phyloP scores from a whole-genome alignment of 2,113 vertebrate genomes.

The Phocoena phocoena region DNA sequence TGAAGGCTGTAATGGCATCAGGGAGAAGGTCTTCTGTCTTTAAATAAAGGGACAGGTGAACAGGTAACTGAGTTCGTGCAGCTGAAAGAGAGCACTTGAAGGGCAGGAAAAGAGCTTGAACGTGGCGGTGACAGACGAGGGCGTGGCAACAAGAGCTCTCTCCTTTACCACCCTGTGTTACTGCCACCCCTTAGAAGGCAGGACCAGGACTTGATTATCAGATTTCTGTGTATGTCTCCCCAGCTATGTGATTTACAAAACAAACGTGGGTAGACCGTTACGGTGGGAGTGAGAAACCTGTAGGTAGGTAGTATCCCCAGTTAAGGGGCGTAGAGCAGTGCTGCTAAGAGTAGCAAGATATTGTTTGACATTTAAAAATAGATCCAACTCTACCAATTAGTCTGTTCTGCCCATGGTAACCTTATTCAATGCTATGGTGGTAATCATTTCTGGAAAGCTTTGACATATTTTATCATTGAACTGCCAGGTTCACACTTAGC shows the following conservation, averaged over 20 bases:
- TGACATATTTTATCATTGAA: conserved; percentile 84
- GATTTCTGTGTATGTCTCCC: not conserved
- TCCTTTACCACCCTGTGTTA: not conserved
- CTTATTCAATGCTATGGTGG: conserved; percentile 75
- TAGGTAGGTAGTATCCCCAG: conserved; percentile 52
- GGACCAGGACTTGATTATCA: not conserved
- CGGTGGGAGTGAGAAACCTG: not conserved
- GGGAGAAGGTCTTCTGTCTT: not conserved
- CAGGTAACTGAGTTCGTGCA: too few relatives aligned
- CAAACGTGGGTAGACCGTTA: not conserved
- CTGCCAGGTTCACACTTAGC: conserved; percentile 79
- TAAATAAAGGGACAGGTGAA: not conserved
- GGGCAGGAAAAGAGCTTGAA: not conserved
- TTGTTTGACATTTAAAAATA: conserved; percentile 80
- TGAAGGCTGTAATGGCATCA: not conserved
- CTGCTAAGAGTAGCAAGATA: conserved; percentile 44
- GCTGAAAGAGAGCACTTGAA: not conserved
- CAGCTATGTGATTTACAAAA: not conserved
- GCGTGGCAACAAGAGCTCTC: not conserved
- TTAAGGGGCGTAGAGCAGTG: not conserved
- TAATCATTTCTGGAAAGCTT: conserved; percentile 80
- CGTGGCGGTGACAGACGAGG: not conserved
- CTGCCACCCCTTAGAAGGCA: not conserved
- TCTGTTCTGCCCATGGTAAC: conserved; percentile 75
- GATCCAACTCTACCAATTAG: conserved; percentile 76